A percentile compares a stretch with the other conserved stretches of the same genome.
phyloP scores from a whole-genome alignment of 1,140 invertebrate genomes.

The Palaemon carinicauda region DNA sequence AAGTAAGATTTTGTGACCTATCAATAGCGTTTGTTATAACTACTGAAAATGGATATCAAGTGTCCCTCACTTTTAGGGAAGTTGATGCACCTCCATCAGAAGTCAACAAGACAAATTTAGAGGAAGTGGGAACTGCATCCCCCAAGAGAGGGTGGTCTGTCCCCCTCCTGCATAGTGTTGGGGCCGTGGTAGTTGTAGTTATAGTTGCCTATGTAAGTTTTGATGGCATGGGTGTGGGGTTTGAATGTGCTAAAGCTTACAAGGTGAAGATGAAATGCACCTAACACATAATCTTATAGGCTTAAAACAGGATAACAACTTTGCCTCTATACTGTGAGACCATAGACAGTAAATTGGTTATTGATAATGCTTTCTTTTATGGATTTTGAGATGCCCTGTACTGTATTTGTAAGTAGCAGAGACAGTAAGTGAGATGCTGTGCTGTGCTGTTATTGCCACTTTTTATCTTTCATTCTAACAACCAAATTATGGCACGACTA shows the following conservation, averaged over 20 bases:
- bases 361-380: no score
- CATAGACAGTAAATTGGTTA: no score
- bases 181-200: constrained; percentile 40
- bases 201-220: constrained; percentile 38
- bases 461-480: not conserved
- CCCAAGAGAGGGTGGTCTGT: constrained; percentile 13
- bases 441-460: not conserved
- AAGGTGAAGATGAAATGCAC: no score
- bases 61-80: constrained; percentile 28
- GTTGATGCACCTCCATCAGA: constrained; percentile 9
- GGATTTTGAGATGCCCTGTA: no score
- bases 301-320: no score
- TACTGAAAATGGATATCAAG: not conserved
- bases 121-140: not conserved
- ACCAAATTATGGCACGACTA: constrained; percentile 1
- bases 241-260: not conserved
- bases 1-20: no score
- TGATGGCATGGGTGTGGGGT: not conserved
- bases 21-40: not conserved
- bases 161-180: constrained; percentile 16
- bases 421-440: not conserved
- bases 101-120: constrained; percentile 15
- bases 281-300: no score
- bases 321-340: no score
- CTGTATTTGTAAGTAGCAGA: not conserved